Evolutionary conservation across 2,113 vertebrate species (phyloP), one percentile per base, ranked within the genome.

Genomic region (Antechinus flavipes): DNA sequence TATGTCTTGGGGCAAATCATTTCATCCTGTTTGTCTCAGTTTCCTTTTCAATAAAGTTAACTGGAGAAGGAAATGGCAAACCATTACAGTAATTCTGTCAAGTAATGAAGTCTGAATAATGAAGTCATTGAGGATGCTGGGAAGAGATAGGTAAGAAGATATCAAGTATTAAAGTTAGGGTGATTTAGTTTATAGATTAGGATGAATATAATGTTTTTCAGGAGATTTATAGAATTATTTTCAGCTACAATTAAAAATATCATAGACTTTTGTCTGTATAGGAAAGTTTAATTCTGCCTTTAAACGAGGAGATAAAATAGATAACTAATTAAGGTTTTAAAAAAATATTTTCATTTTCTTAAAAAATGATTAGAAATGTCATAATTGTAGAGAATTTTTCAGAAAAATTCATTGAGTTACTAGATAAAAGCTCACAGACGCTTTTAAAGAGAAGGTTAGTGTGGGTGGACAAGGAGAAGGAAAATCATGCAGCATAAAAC

Each of bases 341-440:
- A 90, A 84, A 93, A 30, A 22, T 22, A 19, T 94, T n/a, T 93
- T 90, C 90, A 42, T 89, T 96, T 61, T 55, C 24, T 94, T 50
- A 97, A 89, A 42, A 96, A 93, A 54, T 92, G 90, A 46, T 97
- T 90, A 16, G 94, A 95, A 91, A 93, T 94, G 91, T 84, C 58
- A 58, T 10, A 91, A 68, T 97, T 97, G 97, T 97, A 2, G 46
- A 95, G 23, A 0, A 0, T 92, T 84, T 47, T 95, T 56, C 90
- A 50, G 89, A 94, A 96, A 84, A 96, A 26, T 84, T 25, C 42
- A 8, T 68, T 94, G 25, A 42, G 35, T 19, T 96, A 91, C 46
- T 22, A 54, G 24, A 3, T 92, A 42, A 58, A 97, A 93, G 52
- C 89, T 53, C 7, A 6, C 16, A 25, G 12, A 68, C 58, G 53